Evolutionary conservation across 2,888 invertebrate species (phyloP).

Genomic region (Drosophila prostipennis): DNA sequence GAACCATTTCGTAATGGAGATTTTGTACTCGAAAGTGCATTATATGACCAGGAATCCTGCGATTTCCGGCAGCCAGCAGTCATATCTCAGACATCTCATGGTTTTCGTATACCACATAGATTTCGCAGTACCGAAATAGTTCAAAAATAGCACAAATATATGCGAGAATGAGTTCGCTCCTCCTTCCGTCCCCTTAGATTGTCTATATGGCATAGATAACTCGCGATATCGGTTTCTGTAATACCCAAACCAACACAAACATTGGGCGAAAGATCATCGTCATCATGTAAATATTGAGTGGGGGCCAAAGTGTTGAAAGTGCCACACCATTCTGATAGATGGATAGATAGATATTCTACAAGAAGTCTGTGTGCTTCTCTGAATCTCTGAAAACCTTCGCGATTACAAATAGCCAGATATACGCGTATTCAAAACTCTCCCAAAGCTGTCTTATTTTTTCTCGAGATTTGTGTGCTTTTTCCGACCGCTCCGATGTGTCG

Average conservation of each 20-base stretch:
- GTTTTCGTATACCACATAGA: conserved; percentile 29
- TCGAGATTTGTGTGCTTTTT: conserved; percentile 48
- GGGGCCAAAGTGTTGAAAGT: conserved; percentile 24
- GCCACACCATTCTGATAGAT: conserved; percentile 30
- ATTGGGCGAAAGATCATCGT: conserved; percentile 31
- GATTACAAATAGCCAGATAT: conserved; percentile 68
- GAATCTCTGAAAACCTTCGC: conserved; percentile 61
- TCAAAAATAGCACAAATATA: conserved; percentile 71
- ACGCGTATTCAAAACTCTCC: conserved; percentile 49
- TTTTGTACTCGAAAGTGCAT: conserved; percentile 15
- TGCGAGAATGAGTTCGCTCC: conserved; percentile 48
- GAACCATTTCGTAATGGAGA: conserved; percentile 61
- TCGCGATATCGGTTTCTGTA: conserved; percentile 44
- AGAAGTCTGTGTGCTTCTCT: conserved; percentile 5
- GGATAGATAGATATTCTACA: conserved; percentile 4
- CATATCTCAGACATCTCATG: conserved; percentile 6
- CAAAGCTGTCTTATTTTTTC: conserved; percentile 30
- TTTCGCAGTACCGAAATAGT: conserved; percentile 60
- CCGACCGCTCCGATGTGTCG: conserved; percentile 41
- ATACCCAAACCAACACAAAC: conserved; percentile 22
- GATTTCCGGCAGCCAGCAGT: conserved; percentile 29
- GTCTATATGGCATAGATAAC: conserved; percentile 25
- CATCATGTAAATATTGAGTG: conserved; percentile 44
- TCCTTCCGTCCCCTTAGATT: neutral
- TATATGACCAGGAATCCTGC: conserved; percentile 29